Evolutionary conservation across 2,888 invertebrate species (phyloP).

Genomic region (Oscheius onirici): DNA sequence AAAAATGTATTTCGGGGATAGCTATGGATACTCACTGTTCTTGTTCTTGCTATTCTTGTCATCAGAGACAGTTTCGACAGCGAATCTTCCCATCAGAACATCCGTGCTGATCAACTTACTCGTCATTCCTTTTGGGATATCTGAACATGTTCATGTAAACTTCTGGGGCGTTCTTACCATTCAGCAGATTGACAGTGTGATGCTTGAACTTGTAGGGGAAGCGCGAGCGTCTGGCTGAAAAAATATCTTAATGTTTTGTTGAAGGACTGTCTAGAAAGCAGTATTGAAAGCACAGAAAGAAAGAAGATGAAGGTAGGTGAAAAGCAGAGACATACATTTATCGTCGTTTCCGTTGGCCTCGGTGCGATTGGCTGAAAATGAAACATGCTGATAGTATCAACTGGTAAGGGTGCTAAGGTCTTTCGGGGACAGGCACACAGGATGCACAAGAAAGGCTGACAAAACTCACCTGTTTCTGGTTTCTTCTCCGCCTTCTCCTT

Average conservation of each 20-base stretch:
- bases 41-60: constrained; percentile 41
- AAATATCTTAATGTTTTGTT: not conserved
- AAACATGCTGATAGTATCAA: constrained; percentile 27
- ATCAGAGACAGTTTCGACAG: constrained; percentile 36
- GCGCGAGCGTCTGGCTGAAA: constrained; percentile 62
- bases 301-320: not conserved
- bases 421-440: not conserved
- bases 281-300: not conserved
- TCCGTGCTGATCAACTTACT: constrained; percentile 93
- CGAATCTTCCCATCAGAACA: constrained; percentile 83
- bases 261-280: not conserved
- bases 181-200: constrained; percentile 70
- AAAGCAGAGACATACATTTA: constrained; percentile 42
- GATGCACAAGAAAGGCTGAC: not conserved
- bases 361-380: constrained; percentile 23
- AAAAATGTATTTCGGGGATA: not conserved
- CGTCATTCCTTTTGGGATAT: constrained; percentile 36
- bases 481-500: constrained; percentile 24
- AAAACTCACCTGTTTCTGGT: not conserved
- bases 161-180: constrained; percentile 52
- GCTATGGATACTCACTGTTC: constrained; percentile 46
- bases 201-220: constrained; percentile 71
- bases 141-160: no score
- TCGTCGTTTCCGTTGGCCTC: constrained; percentile 37
- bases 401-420: no score